These are phyloP conservation scores for Mormoops blainvillei DNA, from an alignment of 2,113 vertebrate genomes.

Conservation along the genomic window DNA sequence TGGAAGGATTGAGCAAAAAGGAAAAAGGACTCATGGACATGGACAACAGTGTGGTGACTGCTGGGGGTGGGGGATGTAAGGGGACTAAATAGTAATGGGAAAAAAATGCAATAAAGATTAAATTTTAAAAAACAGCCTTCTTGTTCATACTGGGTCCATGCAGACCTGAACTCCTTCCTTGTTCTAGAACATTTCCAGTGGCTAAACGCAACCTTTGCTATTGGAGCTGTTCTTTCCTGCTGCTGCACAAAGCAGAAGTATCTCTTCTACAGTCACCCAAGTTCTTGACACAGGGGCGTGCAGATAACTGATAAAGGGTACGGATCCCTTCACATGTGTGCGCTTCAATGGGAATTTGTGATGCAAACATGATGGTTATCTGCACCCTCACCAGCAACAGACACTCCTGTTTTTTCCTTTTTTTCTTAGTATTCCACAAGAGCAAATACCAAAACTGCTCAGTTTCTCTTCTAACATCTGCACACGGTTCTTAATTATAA, in stretches of 20 bases:
- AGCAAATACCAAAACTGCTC: conserved; percentile 26
- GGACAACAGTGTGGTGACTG: too few species aligned
- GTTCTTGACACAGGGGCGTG: neutral
- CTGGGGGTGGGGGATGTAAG: too few species aligned
- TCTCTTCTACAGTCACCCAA: neutral
- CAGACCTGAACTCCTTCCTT: neutral
- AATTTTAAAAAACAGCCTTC: neutral
- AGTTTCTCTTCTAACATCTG: conserved; percentile 57
- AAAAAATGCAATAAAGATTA: too few species aligned
- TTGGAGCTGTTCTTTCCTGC: neutral
- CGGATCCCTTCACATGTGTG: neutral
- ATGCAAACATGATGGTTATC: neutral
- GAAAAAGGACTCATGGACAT: too few species aligned
- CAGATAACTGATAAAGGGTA: neutral
- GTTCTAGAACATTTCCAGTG: neutral
- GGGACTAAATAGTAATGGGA: too few species aligned
- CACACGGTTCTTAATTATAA: conserved; percentile 60
- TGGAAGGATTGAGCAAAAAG: too few species aligned
- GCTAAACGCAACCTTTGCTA: neutral
- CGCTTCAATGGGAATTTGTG: conserved; percentile 10
- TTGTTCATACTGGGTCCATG: neutral
- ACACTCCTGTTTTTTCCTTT: neutral
- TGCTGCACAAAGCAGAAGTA: neutral
- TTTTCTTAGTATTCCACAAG: conserved; percentile 38
- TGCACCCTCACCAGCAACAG: neutral